These are phyloP conservation scores for Parotia lawesii DNA, from an alignment of 2,113 vertebrate species.

Conservation along the genomic window DNA sequence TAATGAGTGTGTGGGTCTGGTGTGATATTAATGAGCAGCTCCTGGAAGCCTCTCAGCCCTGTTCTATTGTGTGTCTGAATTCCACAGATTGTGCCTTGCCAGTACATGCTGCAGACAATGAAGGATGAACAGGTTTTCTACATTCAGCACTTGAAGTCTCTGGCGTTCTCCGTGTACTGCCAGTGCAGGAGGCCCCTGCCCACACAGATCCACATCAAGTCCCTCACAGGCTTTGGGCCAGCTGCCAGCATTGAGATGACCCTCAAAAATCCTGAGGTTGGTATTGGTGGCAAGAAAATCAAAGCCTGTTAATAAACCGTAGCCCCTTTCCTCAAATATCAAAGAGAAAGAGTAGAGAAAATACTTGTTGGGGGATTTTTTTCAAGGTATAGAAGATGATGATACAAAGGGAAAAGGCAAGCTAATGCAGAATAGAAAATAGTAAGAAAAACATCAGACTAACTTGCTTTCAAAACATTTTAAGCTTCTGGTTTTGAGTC, in stretches of 20 bases:
- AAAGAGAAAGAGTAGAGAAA: neutral
- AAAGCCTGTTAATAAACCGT: neutral
- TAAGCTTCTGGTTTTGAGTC: neutral
- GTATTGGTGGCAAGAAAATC: neutral
- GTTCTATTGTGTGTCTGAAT: neutral
- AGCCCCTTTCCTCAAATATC: neutral
- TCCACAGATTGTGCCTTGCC: conserved; percentile 89
- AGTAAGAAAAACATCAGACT: neutral
- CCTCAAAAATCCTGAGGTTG: conserved; percentile 87
- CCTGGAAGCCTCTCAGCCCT: neutral
- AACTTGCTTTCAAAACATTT: neutral
- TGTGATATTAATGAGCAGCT: neutral
- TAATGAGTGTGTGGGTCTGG: neutral
- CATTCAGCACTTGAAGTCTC: conserved; percentile 92
- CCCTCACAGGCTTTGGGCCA: conserved; percentile 95
- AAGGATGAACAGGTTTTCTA: conserved; percentile 92
- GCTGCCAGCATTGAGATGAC: conserved; percentile 85
- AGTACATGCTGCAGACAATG: conserved; percentile 94
- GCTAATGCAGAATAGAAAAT: neutral
- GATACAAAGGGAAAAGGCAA: neutral
- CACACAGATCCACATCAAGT: conserved; percentile 91
- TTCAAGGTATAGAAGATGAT: neutral
- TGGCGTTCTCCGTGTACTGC: conserved; percentile 95
- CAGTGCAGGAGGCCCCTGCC: conserved; percentile 89
- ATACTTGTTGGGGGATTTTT: neutral